These are phyloP conservation scores for Oligia strigilis DNA, from an alignment of 2,888 invertebrate species.

Conservation along the genomic window DNA sequence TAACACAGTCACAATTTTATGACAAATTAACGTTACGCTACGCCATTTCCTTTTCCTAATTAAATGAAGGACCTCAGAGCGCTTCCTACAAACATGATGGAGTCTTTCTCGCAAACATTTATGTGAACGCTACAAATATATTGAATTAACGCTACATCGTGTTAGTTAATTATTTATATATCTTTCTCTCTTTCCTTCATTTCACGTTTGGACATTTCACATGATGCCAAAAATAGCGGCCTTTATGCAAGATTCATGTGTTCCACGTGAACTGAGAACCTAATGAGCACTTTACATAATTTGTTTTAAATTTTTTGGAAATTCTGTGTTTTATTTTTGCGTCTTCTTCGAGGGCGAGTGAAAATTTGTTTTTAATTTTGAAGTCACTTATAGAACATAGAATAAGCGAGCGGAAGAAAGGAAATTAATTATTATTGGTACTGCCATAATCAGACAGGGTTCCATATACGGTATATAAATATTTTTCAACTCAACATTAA, in stretches of 20 bases:
- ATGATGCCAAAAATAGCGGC: conserved; percentile 19
- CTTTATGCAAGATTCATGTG: conserved; percentile 52
- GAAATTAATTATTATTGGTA: neutral
- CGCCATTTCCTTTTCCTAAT: conserved; percentile 56
- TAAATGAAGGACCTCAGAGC: conserved; percentile 62
- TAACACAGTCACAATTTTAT: neutral
- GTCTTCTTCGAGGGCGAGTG: neutral
- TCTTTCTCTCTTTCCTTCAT: conserved; percentile 26
- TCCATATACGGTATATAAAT: neutral
- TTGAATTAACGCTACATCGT: conserved; percentile 58
- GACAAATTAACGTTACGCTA: conserved; percentile 40
- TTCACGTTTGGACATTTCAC: conserved; percentile 32
- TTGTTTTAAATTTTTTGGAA: conserved; percentile 35
- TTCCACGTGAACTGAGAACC: conserved; percentile 48
- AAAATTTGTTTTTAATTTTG: conserved; percentile 26
- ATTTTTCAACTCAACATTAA: neutral
- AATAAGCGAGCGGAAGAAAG: neutral
- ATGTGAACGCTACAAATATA: conserved; percentile 57
- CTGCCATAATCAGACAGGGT: neutral
- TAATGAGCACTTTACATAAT: conserved; percentile 61
- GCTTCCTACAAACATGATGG: conserved; percentile 57
- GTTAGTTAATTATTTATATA: conserved; percentile 58
- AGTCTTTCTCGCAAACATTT: conserved; percentile 48
- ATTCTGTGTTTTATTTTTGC: conserved; percentile 16
- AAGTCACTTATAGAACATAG: neutral